Evolutionary conservation across 1,140 invertebrate species (phyloP), one percentile per base, ranked within the genome.

Genomic region (Drosophila albomicans): DNA sequence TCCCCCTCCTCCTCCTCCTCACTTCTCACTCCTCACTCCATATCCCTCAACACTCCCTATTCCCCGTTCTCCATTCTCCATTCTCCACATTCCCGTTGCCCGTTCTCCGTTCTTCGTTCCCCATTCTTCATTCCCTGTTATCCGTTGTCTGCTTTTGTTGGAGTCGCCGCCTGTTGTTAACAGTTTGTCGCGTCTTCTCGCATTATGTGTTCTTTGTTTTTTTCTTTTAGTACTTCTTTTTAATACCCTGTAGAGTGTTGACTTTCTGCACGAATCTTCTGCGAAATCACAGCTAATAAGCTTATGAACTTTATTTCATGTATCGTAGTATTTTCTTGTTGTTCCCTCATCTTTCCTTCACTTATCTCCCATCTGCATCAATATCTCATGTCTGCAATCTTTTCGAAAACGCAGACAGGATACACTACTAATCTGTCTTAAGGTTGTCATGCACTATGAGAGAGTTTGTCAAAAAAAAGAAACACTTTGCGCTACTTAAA

Each of bases 141-240:
- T n/a, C 43, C 43, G 35, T 35, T 35, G 35, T 35, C 35, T 10
- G 35, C 35, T 10, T 25, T 25, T 25, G 35, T 35, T 10, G 5
- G 35, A 35, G 35, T 35, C 35, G 35, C 35, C 35, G 35, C 35
- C 35, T 41, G 38, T 41, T 41, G 41, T 43, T 43, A 43, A 13
- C 41, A 43, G n/a, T 43, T 43, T 49, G 48, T 28, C 16, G 48
- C n/a, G 11, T 32, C 28, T 54, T 54, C 6, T 15, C 11, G 51
- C 28, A 52, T 54, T 54, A 54, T 35, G 20, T 20, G 20, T 20
- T 20, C 20, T 25, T 25, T 25, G 20, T 3, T 25, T 25, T 20
- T 25, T 25, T 20, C 20, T 32, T 54, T n/a, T 32, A 49, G n/a
- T 49, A 49, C 20, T 49, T 49, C 8, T 25, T 11, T 25, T 49